These are phyloP conservation scores for Bucorvus abyssinicus DNA, from an alignment of 2,797 vertebrate genomes.

Conservation along the genomic window DNA sequence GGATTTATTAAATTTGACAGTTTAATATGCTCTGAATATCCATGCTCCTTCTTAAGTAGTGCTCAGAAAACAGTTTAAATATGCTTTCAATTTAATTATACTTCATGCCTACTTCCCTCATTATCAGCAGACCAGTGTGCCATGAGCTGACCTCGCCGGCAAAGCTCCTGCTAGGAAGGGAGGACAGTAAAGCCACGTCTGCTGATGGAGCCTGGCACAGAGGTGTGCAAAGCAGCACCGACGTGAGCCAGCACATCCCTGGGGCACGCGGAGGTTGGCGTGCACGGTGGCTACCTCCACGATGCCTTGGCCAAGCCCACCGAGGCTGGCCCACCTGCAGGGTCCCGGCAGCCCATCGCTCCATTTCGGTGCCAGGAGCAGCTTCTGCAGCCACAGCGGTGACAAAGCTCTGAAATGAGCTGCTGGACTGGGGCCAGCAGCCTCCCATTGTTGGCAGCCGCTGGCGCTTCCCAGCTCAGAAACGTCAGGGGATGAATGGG, in stretches of 20 bases:
- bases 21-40: conserved; percentile 48
- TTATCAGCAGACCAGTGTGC: neutral
- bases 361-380: rapidly evolving
- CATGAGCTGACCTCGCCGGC: neutral
- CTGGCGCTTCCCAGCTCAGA: neutral
- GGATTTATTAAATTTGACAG: conserved; percentile 62
- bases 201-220: neutral
- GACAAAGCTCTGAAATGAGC: neutral
- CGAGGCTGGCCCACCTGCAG: rapidly evolving
- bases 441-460: neutral
- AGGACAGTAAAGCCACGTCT: neutral
- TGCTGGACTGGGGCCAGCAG: neutral
- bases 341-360: rapidly evolving
- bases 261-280: rapidly evolving
- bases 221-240: rapidly evolving
- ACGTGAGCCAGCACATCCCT: rapidly evolving
- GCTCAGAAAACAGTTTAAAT: conserved; percentile 51
- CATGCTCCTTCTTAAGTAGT: conserved; percentile 8
- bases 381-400: neutral
- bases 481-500: neutral
- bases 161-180: neutral
- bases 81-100: conserved; percentile 43
- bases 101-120: neutral
- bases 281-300: neutral
- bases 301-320: neutral